Evolutionary conservation across 2,888 invertebrate species (phyloP).

Genomic region (Brachypalpus laphriformis): DNA sequence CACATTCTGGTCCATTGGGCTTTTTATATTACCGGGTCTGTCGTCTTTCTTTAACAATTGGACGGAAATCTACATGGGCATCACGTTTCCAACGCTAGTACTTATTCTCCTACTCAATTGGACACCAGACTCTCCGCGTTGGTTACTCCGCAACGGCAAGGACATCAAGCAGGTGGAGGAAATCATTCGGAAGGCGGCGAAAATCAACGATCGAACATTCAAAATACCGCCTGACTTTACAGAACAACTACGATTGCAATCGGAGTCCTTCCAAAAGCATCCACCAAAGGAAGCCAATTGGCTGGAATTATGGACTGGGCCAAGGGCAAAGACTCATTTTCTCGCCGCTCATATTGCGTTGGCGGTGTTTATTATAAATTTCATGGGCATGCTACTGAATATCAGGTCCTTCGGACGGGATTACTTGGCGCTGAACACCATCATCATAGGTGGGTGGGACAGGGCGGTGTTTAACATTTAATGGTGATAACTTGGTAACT

Average conservation of each 20-base stretch:
- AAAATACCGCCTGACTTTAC: constrained; percentile 80
- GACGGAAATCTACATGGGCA: constrained; percentile 82
- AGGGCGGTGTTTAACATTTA: neutral
- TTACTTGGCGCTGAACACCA: constrained; percentile 81
- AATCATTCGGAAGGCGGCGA: constrained; percentile 80
- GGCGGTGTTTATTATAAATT: constrained; percentile 81
- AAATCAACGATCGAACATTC: constrained; percentile 80
- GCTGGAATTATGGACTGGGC: constrained; percentile 80
- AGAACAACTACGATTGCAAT: constrained; percentile 78
- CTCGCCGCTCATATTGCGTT: constrained; percentile 81
- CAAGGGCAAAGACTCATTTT: constrained; percentile 79
- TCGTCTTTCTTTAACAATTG: constrained; percentile 81
- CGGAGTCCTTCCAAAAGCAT: constrained; percentile 77
- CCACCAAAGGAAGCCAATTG: constrained; percentile 78
- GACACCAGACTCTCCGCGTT: constrained; percentile 83
- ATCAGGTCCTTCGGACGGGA: constrained; percentile 82
- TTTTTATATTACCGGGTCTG: constrained; percentile 82
- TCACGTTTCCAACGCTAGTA: constrained; percentile 82
- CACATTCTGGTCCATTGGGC: constrained; percentile 83
- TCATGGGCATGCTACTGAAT: constrained; percentile 83
- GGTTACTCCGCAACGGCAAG: constrained; percentile 81
- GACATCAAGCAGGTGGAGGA: constrained; percentile 79
- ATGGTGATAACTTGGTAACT: constrained; percentile 20
- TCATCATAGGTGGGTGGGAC: constrained; percentile 81
- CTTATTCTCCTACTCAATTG: constrained; percentile 81